These are phyloP conservation scores for Plectropomus leopardus DNA, from an alignment of 2,113 vertebrate genomes.

Conservation along the genomic window DNA sequence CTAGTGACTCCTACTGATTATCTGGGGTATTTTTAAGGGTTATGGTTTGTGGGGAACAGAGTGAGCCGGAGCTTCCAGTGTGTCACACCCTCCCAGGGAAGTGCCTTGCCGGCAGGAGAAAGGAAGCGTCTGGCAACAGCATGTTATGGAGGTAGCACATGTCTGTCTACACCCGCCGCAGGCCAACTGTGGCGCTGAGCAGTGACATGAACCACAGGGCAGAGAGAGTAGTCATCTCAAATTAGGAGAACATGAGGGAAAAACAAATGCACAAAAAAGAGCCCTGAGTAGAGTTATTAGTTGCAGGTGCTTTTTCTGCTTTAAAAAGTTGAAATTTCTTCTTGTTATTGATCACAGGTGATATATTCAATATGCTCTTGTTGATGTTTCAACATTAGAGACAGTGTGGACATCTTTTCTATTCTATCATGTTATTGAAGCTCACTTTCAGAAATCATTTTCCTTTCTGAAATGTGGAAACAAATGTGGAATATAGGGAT, in stretches of 20 bases:
- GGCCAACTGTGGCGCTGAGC: conserved; percentile 35
- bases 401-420: background rate
- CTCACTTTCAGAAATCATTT: background rate
- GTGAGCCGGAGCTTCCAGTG: conserved; percentile 12
- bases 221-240: conserved; percentile 9
- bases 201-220: conserved; percentile 31
- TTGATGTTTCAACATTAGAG: background rate
- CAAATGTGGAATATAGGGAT: background rate
- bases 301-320: conserved; percentile 4
- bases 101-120: conserved; percentile 25
- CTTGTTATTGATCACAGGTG: background rate
- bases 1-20: conserved; percentile 33
- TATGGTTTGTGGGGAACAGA: conserved; percentile 30
- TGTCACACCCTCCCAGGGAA: conserved; percentile 18
- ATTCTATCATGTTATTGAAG: background rate
- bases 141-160: conserved; percentile 46
- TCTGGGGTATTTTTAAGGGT: conserved; percentile 6
- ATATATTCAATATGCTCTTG: background rate
- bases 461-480: background rate
- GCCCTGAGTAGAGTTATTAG: background rate
- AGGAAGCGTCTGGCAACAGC: conserved; percentile 19
- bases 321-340: background rate
- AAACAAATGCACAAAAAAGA: background rate
- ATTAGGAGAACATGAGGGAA: conserved; percentile 7
- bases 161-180: conserved; percentile 41